Evolutionary conservation across 2,113 vertebrate genomes (phyloP).

Genomic region (Platysteira castanea): DNA sequence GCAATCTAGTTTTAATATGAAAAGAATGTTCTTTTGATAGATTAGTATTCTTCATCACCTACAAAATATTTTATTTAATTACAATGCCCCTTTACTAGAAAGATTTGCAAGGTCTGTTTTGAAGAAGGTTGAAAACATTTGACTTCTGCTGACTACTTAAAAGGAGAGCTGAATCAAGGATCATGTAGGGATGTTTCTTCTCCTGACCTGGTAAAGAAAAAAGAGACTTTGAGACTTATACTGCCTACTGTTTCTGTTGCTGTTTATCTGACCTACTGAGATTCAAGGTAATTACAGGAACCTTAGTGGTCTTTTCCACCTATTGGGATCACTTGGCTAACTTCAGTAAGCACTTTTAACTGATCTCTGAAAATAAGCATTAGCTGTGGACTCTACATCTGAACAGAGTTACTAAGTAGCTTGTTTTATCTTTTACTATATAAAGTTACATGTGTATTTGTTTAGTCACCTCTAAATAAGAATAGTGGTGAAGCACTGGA

Average conservation of each 20-base stretch:
- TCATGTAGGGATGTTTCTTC: neutral
- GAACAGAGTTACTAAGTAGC: neutral
- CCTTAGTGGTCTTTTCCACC: neutral
- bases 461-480: neutral
- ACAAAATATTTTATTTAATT: neutral
- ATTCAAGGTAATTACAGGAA: neutral
- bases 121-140: neutral
- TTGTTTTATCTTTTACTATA: neutral
- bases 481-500: neutral
- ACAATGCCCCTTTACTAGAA: neutral
- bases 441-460: neutral
- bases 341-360: neutral
- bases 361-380: neutral
- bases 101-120: neutral
- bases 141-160: neutral
- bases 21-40: neutral
- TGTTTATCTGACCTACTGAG: neutral
- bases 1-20: neutral
- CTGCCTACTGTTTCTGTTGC: accelerated
- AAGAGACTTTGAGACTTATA: neutral
- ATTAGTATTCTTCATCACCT: neutral
- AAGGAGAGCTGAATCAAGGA: neutral
- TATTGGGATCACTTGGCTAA: neutral
- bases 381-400: neutral
- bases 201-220: neutral